Evolutionary conservation across 2,888 invertebrate species (phyloP).

Genomic region (Erebia ligea): DNA sequence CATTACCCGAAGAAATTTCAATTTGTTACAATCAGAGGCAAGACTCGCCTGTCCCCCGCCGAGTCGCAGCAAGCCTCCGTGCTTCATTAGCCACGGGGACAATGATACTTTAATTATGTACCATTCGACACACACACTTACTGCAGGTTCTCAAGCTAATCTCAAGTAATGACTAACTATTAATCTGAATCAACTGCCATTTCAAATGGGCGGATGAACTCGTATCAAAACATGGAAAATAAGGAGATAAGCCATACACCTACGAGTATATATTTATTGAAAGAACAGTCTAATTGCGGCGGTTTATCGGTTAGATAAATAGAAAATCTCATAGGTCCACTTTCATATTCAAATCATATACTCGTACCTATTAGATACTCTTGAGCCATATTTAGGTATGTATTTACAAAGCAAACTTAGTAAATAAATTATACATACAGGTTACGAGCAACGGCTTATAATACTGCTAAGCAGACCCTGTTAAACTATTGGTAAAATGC

Average conservation of each 20-base stretch:
- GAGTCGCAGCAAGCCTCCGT: constrained; percentile 54
- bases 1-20: constrained; percentile 70
- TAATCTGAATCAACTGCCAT: constrained; percentile 60
- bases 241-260: background rate
- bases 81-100: constrained; percentile 71
- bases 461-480: background rate
- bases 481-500: background rate
- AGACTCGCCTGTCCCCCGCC: constrained; percentile 53
- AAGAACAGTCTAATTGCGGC: too few relatives aligned
- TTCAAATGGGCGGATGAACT: background rate
- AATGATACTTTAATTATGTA: constrained; percentile 78
- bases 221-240: background rate
- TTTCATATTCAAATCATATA: too few relatives aligned
- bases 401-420: too few relatives aligned
- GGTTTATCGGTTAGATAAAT: too few relatives aligned
- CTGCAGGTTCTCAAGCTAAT: constrained; percentile 46
- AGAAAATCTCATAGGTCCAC: too few relatives aligned
- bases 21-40: constrained; percentile 76
- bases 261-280: too few relatives aligned
- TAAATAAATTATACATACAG: background rate
- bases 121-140: constrained; percentile 74
- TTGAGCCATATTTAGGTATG: too few relatives aligned
- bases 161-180: constrained; percentile 60
- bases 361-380: too few relatives aligned
- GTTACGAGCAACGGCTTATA: background rate